Percentiles rank a stretch among this genome's conserved stretches.
phyloP scores from a whole-genome alignment of 2,797 vertebrate species.

The Psittacula echo region DNA sequence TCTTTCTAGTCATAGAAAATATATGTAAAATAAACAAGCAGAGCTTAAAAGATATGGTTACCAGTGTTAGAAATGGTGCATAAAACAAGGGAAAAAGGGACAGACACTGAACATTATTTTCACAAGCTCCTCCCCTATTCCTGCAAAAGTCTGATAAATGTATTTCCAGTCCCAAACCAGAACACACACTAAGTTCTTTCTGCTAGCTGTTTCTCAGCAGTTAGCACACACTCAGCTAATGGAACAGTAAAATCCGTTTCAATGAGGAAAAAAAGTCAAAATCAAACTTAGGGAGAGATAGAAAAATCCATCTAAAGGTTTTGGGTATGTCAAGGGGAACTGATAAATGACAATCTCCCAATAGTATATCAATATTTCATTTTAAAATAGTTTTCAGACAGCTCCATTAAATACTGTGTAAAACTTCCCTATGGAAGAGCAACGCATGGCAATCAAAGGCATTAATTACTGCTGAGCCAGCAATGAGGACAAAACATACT shows the following conservation, averaged over 20 bases:
- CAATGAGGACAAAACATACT: background rate
- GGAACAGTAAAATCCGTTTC: conserved; percentile 8
- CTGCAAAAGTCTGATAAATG: background rate
- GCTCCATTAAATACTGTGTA: background rate
- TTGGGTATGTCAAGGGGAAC: background rate
- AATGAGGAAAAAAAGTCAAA: background rate
- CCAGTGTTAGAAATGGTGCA: background rate
- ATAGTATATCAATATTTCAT: conserved; percentile 10
- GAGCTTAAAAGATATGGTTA: background rate
- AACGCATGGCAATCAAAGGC: background rate
- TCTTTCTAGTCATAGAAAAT: background rate
- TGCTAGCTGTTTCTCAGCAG: background rate
- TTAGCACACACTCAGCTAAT: background rate
- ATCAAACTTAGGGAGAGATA: background rate
- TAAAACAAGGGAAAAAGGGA: background rate
- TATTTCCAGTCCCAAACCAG: background rate
- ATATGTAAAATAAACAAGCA: background rate
- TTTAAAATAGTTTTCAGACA: conserved; percentile 15
- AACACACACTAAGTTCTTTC: conserved; percentile 9
- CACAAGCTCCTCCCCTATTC: background rate
- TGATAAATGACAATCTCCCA: background rate
- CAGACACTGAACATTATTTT: background rate
- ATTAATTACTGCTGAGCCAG: background rate
- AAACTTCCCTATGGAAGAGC: background rate
- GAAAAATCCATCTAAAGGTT: conserved; percentile 23